These are phyloP conservation scores for Pyralis farinalis DNA, from an alignment of 2,888 invertebrate genomes.

Conservation along the genomic window DNA sequence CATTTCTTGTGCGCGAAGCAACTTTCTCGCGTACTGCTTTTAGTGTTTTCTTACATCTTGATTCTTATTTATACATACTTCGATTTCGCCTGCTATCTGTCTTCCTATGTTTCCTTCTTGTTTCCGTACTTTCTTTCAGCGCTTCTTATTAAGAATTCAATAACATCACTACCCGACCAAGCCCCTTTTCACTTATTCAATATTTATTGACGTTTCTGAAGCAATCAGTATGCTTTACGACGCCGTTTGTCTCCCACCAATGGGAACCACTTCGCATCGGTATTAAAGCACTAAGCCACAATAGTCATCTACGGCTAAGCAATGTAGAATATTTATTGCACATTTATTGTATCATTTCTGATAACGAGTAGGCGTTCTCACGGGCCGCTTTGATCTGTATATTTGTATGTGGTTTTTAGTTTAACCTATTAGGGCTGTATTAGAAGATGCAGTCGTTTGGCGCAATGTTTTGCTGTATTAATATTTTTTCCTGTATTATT, in stretches of 20 bases:
- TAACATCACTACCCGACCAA: conserved; percentile 23
- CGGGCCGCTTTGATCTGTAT: conserved; percentile 9
- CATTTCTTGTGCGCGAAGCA: too few species aligned
- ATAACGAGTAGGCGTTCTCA: conserved; percentile 45
- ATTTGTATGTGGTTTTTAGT: too few species aligned
- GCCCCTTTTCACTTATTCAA: conserved; percentile 32
- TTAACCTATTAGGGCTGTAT: too few species aligned
- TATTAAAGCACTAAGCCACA: conserved; percentile 13
- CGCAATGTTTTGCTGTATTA: too few species aligned
- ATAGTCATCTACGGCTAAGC: conserved; percentile 16
- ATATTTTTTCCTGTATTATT: too few species aligned
- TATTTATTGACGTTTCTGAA: conserved; percentile 47
- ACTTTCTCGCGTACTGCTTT: too few species aligned
- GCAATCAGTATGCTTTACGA: conserved; percentile 40
- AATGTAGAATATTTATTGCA: conserved; percentile 54
- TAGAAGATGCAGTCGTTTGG: too few species aligned
- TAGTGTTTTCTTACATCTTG: too few species aligned
- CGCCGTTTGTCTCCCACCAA: conserved; percentile 34
- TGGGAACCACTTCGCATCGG: conserved; percentile 29
- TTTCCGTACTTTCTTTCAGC: too few species aligned
- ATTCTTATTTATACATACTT: too few species aligned
- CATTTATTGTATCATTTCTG: conserved; percentile 43
- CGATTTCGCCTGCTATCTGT: too few species aligned
- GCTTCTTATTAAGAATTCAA: conserved; percentile 14
- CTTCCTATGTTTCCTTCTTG: too few species aligned